phyloP scores from a whole-genome alignment of 2,113 vertebrate species.

The Drymodes brunneopygia region DNA sequence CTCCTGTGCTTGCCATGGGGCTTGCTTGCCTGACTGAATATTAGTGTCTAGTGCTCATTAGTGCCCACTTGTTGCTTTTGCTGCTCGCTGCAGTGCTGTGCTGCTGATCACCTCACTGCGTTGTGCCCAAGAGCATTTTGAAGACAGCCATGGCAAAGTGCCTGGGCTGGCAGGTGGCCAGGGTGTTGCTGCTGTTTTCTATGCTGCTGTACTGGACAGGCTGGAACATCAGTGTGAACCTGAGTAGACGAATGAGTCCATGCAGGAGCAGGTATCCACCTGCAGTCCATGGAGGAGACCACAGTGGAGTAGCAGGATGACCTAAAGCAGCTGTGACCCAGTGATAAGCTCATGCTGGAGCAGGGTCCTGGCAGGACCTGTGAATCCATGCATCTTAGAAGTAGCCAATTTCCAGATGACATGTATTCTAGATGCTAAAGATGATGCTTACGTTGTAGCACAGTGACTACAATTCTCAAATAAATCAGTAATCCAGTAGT shows the following conservation, averaged over 20 bases:
- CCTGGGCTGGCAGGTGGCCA: background rate
- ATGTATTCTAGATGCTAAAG: background rate
- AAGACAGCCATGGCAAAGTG: background rate
- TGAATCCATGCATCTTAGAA: too few species aligned
- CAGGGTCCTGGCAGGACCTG: background rate
- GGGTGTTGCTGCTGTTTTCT: background rate
- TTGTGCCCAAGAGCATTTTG: background rate
- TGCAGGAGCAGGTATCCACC: background rate
- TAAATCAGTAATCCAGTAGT: background rate
- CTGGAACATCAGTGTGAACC: background rate
- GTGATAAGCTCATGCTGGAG: accelerated
- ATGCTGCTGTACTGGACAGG: background rate
- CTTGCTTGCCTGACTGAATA: background rate
- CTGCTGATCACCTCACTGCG: background rate
- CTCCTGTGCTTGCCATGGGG: background rate
- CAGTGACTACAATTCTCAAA: background rate
- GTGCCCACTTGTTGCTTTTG: background rate
- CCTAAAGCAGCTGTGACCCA: background rate
- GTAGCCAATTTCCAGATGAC: background rate
- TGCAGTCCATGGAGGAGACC: background rate
- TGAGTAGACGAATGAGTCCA: too few species aligned
- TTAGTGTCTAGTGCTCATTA: background rate
- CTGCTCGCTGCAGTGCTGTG: background rate
- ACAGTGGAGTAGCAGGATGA: accelerated
- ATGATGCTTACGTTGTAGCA: background rate